Conservation (phyloP, 1,140 invertebrate genomes). For the Aphaenogaster rudis region DNA sequence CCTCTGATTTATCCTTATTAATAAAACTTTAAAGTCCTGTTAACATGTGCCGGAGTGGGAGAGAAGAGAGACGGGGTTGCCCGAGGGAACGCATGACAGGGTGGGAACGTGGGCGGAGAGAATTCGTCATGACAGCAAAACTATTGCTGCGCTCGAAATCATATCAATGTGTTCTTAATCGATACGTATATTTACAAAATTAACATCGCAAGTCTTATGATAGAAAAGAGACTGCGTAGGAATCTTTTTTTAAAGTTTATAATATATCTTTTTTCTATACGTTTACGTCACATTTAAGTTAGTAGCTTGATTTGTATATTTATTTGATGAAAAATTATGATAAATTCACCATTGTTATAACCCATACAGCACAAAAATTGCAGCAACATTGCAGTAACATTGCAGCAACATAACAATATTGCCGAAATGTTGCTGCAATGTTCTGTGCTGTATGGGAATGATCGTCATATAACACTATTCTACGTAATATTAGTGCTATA, state of each 20-base stretch:
- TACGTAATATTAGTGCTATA: not conserved
- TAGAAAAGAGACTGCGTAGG: not conserved
- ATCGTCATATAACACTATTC: not conserved
- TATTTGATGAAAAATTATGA: not conserved
- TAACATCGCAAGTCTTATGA: not conserved
- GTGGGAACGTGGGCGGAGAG: conserved; percentile 46
- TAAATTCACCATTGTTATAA: not conserved
- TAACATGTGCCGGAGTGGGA: conserved; percentile 79
- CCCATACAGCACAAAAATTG: no score
- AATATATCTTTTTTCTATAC: not conserved
- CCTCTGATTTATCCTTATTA: conserved; percentile 87
- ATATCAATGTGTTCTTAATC: not conserved
- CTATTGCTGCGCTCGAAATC: conserved; percentile 65
- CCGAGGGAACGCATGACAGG: conserved; percentile 21
- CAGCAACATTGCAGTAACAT: no score
- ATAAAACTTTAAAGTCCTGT: conserved; percentile 86
- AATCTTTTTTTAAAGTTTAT: no score
- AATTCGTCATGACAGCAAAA: conserved; percentile 59
- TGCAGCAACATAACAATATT: no score
- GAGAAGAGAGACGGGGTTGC: conserved; percentile 50
- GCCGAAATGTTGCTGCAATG: no score
- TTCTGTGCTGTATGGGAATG: no score
- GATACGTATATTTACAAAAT: not conserved
- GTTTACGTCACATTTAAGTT: not conserved
- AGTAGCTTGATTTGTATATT: not conserved